phyloP scores from a whole-genome alignment of 2,113 vertebrate species.

The Tor tambroides region DNA sequence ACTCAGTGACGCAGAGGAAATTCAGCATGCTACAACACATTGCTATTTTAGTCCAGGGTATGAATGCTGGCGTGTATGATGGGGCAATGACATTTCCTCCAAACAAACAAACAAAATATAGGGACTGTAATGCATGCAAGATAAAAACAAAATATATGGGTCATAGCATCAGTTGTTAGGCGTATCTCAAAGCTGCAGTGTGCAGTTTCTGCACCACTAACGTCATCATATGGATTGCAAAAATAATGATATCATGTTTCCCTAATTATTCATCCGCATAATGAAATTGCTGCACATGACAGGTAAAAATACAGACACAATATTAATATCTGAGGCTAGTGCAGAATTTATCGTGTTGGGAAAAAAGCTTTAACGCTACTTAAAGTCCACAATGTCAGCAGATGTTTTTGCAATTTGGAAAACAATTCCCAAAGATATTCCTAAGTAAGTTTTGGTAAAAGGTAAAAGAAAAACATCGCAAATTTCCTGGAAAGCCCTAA shows the following conservation, averaged over 20 bases:
- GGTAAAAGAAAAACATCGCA: background rate
- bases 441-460: background rate
- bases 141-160: background rate
- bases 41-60: slow-evolving; percentile 38
- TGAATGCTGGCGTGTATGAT: background rate
- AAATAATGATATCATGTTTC: background rate
- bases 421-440: background rate
- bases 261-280: background rate
- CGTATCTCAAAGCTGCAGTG: background rate
- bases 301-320: background rate
- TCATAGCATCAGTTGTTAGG: background rate
- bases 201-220: background rate
- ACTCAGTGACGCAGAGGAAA: slow-evolving; percentile 31
- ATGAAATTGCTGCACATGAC: background rate
- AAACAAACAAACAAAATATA: slow-evolving; percentile 9
- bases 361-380: background rate
- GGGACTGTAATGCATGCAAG: background rate
- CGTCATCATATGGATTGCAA: background rate
- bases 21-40: slow-evolving; percentile 11
- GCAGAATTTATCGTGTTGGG: background rate
- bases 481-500: background rate
- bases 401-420: background rate
- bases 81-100: slow-evolving; percentile 10
- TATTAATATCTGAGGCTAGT: background rate
- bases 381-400: background rate